A percentile compares a stretch with the other conserved stretches of the same genome.
Conservation (phyloP, 2,888 invertebrate species). For the Leptinotarsa rubiginosa region DNA sequence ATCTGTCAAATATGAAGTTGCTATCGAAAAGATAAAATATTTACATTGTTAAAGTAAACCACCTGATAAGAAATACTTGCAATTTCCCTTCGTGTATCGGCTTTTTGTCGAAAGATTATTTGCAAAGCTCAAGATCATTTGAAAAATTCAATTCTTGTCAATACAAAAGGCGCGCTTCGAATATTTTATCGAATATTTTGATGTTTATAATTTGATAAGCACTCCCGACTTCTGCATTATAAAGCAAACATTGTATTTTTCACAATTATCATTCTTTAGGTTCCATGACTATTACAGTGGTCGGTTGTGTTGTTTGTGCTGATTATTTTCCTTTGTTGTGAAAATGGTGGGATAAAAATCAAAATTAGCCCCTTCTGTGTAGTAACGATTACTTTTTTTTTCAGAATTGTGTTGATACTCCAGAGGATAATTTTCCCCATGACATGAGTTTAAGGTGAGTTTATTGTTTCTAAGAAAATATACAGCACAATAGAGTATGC, state of each 20-base stretch:
- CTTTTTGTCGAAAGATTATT: constrained; percentile 28
- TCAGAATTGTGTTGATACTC: constrained; percentile 23
- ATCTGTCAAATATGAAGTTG: background rate
- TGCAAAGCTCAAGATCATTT: constrained; percentile 32
- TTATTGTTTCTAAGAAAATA: background rate
- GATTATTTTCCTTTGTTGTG: background rate
- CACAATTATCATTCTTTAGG: constrained; percentile 33
- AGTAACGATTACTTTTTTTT: background rate
- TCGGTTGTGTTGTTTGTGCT: constrained; percentile 1
- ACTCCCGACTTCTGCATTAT: constrained; percentile 56
- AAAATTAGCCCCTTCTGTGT: background rate
- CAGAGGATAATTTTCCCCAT: constrained; percentile 48
- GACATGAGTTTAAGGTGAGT: constrained; percentile 62
- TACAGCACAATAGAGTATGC: too few relatives aligned
- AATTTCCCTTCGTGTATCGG: constrained; percentile 26
- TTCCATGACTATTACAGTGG: background rate
- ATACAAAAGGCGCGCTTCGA: constrained; percentile 44
- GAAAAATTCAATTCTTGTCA: constrained; percentile 44
- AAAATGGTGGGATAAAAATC: background rate
- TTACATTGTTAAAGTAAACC: constrained; percentile 38
- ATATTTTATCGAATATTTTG: constrained; percentile 47
- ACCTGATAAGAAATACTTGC: constrained; percentile 38
- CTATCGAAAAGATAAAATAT: constrained; percentile 22
- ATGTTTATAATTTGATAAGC: constrained; percentile 57
- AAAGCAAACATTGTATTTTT: constrained; percentile 49